These are phyloP conservation scores for Glandiceps talaboti DNA, from an alignment of 53 echinoderm and acorn worm genomes.

Conservation along the genomic window DNA sequence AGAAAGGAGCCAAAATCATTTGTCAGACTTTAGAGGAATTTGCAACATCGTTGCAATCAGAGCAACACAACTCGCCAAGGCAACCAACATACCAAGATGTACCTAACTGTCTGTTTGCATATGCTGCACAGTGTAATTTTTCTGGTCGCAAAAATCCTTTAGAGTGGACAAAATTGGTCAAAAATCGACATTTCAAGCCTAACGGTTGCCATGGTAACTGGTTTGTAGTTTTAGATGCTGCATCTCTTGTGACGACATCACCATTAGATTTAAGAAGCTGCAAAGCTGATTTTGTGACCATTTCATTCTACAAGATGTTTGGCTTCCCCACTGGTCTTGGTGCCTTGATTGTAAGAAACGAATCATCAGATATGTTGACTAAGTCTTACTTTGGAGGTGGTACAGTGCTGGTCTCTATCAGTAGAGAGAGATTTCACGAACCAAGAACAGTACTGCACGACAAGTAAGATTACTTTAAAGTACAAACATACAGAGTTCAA, in stretches of 20 bases:
- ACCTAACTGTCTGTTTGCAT: constrained; percentile 44
- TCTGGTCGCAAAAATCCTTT: constrained; percentile 71
- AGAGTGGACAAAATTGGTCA: constrained; percentile 20
- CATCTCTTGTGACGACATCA: constrained; percentile 68
- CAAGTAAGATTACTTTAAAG: constrained; percentile 46
- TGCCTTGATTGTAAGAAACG: constrained; percentile 74
- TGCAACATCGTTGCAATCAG: background rate
- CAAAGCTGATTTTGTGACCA: constrained; percentile 62
- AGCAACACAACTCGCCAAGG: background rate
- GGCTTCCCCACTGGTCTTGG: constrained; percentile 94
- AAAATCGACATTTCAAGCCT: constrained; percentile 11
- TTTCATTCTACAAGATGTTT: constrained; percentile 99
- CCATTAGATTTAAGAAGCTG: constrained; percentile 51
- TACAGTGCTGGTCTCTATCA: constrained; percentile 58
- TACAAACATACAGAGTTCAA: too few species aligned
- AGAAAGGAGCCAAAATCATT: constrained; percentile 31
- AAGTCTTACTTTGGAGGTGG: constrained; percentile 87
- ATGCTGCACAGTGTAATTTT: constrained; percentile 82
- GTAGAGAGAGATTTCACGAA: constrained; percentile 39
- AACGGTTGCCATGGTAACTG: constrained; percentile 33
- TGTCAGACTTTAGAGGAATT: constrained; percentile 23
- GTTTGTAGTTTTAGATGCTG: constrained; percentile 73
- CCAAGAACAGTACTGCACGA: constrained; percentile 39
- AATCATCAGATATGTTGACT: constrained; percentile 26
- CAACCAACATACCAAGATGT: background rate